A percentile compares a stretch with the other conserved stretches of the same genome.
Conservation (phyloP, 1,140 invertebrate species). For the Eueides isabella region DNA sequence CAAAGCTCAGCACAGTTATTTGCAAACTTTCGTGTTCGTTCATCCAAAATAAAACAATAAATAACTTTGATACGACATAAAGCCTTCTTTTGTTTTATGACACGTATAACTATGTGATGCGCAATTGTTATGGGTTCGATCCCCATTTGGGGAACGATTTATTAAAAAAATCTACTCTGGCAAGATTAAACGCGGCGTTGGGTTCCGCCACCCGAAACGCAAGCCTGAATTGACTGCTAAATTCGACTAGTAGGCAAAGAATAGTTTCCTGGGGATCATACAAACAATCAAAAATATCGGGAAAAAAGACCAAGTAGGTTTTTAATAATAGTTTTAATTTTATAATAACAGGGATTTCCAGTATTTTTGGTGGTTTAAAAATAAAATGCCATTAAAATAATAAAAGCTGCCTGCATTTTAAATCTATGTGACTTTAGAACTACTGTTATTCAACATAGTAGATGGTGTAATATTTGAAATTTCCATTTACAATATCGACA, state of each 20-base stretch:
- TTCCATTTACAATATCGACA: constrained; percentile 7
- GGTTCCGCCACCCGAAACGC: too few relatives aligned
- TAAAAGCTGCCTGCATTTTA: too few relatives aligned
- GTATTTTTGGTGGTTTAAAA: too few relatives aligned
- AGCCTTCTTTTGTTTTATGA: not conserved
- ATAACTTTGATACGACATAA: not conserved
- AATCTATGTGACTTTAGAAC: not conserved
- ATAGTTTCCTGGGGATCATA: too few relatives aligned
- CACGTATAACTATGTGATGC: not conserved
- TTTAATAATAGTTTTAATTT: too few relatives aligned
- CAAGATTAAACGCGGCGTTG: too few relatives aligned
- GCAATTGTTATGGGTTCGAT: not conserved
- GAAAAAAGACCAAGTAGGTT: too few relatives aligned
- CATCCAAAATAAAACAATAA: constrained; percentile 16
- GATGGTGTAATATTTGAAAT: not conserved
- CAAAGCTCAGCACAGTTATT: constrained; percentile 27
- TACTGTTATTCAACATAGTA: not conserved
- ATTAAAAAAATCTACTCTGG: not conserved
- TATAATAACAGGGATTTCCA: too few relatives aligned
- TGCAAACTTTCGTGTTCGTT: constrained; percentile 20
- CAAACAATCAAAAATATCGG: too few relatives aligned
- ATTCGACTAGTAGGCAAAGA: too few relatives aligned
- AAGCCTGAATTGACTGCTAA: too few relatives aligned
- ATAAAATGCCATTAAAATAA: too few relatives aligned
- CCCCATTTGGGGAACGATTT: not conserved